phyloP scores from a whole-genome alignment of 2,888 invertebrate genomes.

The Onchidella celtica region DNA sequence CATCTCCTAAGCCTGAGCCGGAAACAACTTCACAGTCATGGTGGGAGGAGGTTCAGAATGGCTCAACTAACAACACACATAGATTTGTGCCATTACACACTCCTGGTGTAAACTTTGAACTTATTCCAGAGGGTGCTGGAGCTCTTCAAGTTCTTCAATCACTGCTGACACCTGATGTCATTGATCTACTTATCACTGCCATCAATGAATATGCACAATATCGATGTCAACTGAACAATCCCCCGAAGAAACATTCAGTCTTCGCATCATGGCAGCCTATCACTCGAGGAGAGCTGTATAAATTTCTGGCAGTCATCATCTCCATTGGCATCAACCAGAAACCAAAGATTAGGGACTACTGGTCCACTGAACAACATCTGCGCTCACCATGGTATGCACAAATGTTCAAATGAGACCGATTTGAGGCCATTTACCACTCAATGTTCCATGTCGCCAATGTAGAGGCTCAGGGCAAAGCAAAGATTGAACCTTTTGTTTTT shows the following conservation, averaged over 20 bases:
- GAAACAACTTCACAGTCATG: too few relatives aligned
- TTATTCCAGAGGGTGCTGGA: not conserved
- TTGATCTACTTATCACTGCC: not conserved
- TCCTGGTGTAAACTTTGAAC: not conserved
- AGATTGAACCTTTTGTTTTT: not conserved
- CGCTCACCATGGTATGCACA: not conserved
- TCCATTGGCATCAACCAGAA: not conserved
- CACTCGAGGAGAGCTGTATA: not conserved
- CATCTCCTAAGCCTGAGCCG: too few relatives aligned
- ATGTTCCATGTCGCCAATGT: conserved; percentile 1
- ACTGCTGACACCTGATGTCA: not conserved
- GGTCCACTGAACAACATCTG: not conserved
- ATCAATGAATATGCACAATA: not conserved
- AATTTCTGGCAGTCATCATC: not conserved
- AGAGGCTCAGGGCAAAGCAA: not conserved
- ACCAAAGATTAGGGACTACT: not conserved
- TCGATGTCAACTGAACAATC: not conserved
- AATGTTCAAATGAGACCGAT: not conserved
- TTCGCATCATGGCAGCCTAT: not conserved
- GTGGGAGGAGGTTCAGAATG: too few relatives aligned
- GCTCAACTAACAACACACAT: too few relatives aligned
- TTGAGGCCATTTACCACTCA: not conserved
- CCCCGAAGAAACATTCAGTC: not conserved
- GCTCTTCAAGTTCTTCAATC: not conserved
- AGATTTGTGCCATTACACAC: too few relatives aligned